These are phyloP conservation scores for Alloscopus bannaensis DNA, from an alignment of 2,888 invertebrate genomes.

Conservation along the genomic window DNA sequence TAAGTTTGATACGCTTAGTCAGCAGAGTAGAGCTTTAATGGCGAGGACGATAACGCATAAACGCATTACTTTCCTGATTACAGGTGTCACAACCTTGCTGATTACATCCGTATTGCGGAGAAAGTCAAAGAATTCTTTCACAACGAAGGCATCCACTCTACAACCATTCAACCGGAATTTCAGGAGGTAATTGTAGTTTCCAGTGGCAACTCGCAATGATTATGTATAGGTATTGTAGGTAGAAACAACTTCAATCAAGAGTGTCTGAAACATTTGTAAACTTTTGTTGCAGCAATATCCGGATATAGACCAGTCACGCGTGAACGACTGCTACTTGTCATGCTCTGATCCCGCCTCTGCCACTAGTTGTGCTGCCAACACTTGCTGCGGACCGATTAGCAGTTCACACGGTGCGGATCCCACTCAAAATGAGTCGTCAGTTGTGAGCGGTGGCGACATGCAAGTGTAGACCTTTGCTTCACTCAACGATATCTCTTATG, in stretches of 20 bases:
- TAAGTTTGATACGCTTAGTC: too few relatives aligned
- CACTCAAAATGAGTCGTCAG: conserved; percentile 11
- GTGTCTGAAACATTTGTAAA: background rate
- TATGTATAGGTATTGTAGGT: background rate
- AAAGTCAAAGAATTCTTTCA: conserved; percentile 98
- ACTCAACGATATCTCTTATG: too few relatives aligned
- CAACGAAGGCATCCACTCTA: conserved; percentile 98
- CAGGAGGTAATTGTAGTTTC: conserved; percentile 89
- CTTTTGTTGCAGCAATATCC: conserved; percentile 64
- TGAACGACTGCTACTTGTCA: conserved; percentile 86
- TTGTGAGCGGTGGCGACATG: conserved; percentile 11
- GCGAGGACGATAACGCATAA: too few relatives aligned
- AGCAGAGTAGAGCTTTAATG: too few relatives aligned
- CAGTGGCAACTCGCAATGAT: background rate
- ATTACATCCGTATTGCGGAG: conserved; percentile 98
- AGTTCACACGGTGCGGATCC: conserved; percentile 21
- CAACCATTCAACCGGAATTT: conserved; percentile 99
- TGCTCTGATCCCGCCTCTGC: conserved; percentile 85
- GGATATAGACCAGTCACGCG: conserved; percentile 58
- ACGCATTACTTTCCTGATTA: too few relatives aligned
- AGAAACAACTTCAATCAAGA: too few relatives aligned
- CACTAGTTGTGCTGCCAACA: conserved; percentile 88
- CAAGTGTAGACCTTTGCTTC: conserved; percentile 24
- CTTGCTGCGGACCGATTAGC: conserved; percentile 87
- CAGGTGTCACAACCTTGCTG: conserved; percentile 93